Conservation (phyloP, 2,797 vertebrate species). For the Poeciliopsis paucimaculata region DNA sequence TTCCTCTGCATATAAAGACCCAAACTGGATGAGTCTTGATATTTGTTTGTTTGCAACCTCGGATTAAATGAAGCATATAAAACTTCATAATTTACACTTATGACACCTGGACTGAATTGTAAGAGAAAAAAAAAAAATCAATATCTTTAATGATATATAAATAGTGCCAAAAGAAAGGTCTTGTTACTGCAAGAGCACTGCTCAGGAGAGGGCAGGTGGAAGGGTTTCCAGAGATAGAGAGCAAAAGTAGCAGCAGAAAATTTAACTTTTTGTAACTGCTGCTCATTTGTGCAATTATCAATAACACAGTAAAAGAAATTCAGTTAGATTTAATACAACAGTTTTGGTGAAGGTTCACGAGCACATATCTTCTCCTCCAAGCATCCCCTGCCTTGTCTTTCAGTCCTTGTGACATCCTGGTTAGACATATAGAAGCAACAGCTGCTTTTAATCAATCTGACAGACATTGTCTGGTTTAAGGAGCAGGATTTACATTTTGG, state of each 20-base stretch:
- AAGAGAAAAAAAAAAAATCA: not conserved
- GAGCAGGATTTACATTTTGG: constrained; percentile 14
- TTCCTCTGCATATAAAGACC: not conserved
- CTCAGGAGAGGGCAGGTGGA: not conserved
- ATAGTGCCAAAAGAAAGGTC: not conserved
- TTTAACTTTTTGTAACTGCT: not conserved
- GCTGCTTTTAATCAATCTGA: constrained; percentile 41
- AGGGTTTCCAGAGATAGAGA: not conserved
- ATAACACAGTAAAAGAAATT: not conserved
- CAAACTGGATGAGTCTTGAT: not conserved
- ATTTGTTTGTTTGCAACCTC: not conserved
- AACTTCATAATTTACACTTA: not conserved
- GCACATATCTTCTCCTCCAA: not conserved
- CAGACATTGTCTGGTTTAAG: constrained; percentile 3
- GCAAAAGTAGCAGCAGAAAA: not conserved
- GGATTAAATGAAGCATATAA: not conserved
- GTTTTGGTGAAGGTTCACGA: not conserved
- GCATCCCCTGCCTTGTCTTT: not conserved
- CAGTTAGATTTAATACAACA: not conserved
- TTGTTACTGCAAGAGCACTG: not conserved
- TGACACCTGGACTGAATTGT: not conserved
- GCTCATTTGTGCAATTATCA: not conserved
- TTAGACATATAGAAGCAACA: constrained; percentile 50
- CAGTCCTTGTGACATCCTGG: not conserved
- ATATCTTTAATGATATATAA: not conserved